These are phyloP conservation scores for Sebastiscus tertius DNA, from an alignment of 2,797 vertebrate species.

Conservation along the genomic window DNA sequence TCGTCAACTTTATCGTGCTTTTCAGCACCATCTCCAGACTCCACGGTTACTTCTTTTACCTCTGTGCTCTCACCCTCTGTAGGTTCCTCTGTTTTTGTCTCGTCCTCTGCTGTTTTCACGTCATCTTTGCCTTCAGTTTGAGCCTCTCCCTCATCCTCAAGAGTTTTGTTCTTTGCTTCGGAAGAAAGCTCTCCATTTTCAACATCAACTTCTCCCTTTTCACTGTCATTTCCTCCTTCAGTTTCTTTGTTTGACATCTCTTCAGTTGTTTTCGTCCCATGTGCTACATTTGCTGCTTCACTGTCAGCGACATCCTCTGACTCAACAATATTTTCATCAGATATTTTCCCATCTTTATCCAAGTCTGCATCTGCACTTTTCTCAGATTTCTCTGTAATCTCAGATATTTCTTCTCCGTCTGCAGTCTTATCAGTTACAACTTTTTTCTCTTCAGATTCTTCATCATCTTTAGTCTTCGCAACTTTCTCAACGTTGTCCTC, in stretches of 20 bases:
- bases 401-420: slow-evolving; percentile 22
- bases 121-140: not conserved
- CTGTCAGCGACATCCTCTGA: slow-evolving; percentile 10
- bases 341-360: slow-evolving; percentile 24
- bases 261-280: not conserved
- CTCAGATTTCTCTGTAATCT: slow-evolving; percentile 17
- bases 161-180: not conserved
- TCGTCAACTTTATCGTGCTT: not conserved
- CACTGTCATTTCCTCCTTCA: not conserved
- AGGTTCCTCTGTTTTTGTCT: slow-evolving; percentile 5
- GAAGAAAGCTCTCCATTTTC: slow-evolving; percentile 61
- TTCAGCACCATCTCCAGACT: slow-evolving; percentile 16
- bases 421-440: not conserved
- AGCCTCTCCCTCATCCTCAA: slow-evolving; percentile 1
- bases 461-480: slow-evolving; percentile 6
- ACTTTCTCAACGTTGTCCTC: slow-evolving; percentile 4
- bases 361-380: slow-evolving; percentile 1
- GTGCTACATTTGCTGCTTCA: slow-evolving; percentile 22
- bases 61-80: slow-evolving; percentile 17
- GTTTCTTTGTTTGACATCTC: not conserved
- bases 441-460: slow-evolving; percentile 14
- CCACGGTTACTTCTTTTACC: not conserved
- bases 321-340: slow-evolving; percentile 19
- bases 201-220: slow-evolving; percentile 43
- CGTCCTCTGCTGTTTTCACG: not conserved